These are phyloP conservation scores for Drosophila sechellia DNA, from an alignment of 1,140 invertebrate genomes.

Conservation along the genomic window DNA sequence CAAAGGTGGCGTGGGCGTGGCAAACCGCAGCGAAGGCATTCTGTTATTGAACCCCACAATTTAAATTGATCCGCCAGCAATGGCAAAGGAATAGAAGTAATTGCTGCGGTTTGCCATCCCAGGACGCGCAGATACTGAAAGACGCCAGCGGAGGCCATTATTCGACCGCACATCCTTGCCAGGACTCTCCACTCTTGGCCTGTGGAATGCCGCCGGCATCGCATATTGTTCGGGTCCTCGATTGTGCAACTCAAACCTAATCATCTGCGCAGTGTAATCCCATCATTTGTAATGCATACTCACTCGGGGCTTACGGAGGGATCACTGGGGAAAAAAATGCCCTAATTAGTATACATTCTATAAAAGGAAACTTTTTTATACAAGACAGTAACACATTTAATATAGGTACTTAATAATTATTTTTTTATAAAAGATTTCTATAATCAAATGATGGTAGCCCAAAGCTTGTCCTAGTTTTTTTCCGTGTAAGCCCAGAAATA, in stretches of 20 bases:
- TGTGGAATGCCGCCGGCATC: slow-evolving; percentile 32
- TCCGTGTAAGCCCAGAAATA: slow-evolving; percentile 14
- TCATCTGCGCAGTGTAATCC: slow-evolving; percentile 60
- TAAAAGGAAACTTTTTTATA: not conserved
- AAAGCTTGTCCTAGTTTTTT: not conserved
- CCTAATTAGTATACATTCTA: not conserved
- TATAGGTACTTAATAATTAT: too few relatives aligned
- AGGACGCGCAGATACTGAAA: slow-evolving; percentile 17
- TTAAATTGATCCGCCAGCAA: slow-evolving; percentile 71
- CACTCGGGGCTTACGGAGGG: not conserved
- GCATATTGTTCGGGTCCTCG: slow-evolving; percentile 24
- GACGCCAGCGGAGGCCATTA: slow-evolving; percentile 42
- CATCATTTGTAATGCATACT: slow-evolving; percentile 70
- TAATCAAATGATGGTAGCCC: too few relatives aligned
- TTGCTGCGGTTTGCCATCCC: slow-evolving; percentile 61
- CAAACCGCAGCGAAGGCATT: slow-evolving; percentile 42
- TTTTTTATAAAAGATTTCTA: too few relatives aligned
- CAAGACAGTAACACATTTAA: too few relatives aligned
- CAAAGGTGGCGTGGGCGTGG: slow-evolving; percentile 28
- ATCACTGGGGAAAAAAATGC: not conserved
- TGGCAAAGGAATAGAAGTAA: slow-evolving; percentile 71
- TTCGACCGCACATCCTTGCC: slow-evolving; percentile 58
- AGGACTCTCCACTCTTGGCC: slow-evolving; percentile 12
- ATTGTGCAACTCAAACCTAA: slow-evolving; percentile 60
- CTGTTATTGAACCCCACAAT: slow-evolving; percentile 73